Conservation (phyloP, 2,113 vertebrate species). For the Arizona elegans region DNA sequence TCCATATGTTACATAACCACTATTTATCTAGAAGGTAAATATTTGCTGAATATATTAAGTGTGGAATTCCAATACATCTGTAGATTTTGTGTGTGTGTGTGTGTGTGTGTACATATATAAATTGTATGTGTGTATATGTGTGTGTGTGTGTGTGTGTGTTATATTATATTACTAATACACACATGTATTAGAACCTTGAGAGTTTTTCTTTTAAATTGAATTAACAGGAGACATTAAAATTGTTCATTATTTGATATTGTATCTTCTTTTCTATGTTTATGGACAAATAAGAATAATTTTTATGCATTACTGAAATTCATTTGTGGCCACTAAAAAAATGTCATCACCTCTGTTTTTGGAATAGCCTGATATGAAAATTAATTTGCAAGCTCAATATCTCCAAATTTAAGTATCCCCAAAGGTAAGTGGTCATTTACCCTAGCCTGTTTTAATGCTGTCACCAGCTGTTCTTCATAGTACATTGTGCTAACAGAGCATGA, state of each 20-base stretch:
- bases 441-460: background rate
- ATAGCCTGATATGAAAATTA: background rate
- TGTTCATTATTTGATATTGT: background rate
- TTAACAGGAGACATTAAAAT: background rate
- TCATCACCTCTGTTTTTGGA: background rate
- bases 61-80: background rate
- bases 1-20: background rate
- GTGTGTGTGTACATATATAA: too few species aligned
- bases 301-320: background rate
- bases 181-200: background rate
- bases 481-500: background rate
- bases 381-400: background rate
- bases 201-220: background rate
- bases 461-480: background rate
- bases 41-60: background rate
- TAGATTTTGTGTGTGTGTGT: background rate
- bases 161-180: background rate
- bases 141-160: background rate
- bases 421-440: background rate
- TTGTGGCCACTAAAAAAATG: background rate
- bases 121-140: too few species aligned
- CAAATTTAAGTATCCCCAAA: background rate
- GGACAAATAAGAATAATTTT: background rate
- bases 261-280: background rate
- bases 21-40: background rate